Evolutionary conservation across 2,888 invertebrate species (phyloP).

Genomic region (Eilema depressum): DNA sequence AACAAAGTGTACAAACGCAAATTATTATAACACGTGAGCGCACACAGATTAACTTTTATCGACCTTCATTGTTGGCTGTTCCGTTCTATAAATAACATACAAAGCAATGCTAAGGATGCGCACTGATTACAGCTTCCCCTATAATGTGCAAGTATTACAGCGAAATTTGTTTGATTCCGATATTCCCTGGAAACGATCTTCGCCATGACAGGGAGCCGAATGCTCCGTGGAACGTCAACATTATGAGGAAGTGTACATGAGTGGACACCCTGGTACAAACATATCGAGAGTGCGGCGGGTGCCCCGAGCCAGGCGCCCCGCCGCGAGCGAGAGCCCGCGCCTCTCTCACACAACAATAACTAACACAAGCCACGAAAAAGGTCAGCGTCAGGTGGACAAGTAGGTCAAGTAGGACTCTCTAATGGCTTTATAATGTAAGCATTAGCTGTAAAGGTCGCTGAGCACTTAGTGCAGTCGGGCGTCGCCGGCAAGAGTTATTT

Average conservation of each 20-base stretch:
- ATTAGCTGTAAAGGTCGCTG: conserved; percentile 30
- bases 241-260: conserved; percentile 12
- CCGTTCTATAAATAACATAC: conserved; percentile 57
- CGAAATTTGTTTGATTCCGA: background rate
- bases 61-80: conserved; percentile 53
- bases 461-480: conserved; percentile 40
- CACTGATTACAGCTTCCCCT: conserved; percentile 47
- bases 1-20: conserved; percentile 26
- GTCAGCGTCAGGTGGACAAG: conserved; percentile 49
- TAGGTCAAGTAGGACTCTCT: conserved; percentile 23
- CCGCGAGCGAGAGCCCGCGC: conserved; percentile 18
- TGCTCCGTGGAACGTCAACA: background rate
- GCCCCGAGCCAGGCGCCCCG: background rate
- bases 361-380: conserved; percentile 60
- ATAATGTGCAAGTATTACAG: conserved; percentile 21
- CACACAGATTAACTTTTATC: conserved; percentile 41
- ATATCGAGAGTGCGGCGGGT: conserved; percentile 16
- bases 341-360: conserved; percentile 49
- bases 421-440: conserved; percentile 26
- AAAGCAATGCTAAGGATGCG: conserved; percentile 60
- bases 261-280: conserved; percentile 20
- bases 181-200: background rate
- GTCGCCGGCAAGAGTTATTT: conserved; percentile 13
- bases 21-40: conserved; percentile 27
- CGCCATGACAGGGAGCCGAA: background rate